These are phyloP conservation scores for Sebastes iracundus DNA, from an alignment of 2,797 vertebrate genomes.

Conservation along the genomic window DNA sequence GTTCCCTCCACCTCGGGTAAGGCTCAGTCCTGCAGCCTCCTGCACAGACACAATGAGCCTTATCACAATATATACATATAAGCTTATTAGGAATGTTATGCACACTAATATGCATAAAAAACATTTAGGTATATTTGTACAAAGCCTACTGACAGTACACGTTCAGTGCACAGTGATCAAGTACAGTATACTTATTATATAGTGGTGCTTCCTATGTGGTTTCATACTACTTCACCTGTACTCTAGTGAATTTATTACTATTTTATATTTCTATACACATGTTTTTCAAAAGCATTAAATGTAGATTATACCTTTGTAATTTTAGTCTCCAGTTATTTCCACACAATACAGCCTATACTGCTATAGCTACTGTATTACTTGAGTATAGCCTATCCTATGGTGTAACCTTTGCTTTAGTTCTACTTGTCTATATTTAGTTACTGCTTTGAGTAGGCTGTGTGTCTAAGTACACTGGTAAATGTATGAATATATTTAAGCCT, in stretches of 20 bases:
- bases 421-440: background rate
- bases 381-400: background rate
- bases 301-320: background rate
- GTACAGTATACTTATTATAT: no score
- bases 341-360: background rate
- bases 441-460: background rate
- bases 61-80: background rate
- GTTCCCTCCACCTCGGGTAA: constrained; percentile 84
- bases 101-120: background rate
- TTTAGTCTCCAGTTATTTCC: no score
- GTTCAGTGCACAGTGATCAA: background rate
- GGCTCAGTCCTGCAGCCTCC: constrained; percentile 71
- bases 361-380: no score
- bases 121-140: background rate
- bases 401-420: background rate
- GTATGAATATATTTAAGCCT: background rate
- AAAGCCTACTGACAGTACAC: background rate
- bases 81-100: background rate
- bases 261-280: background rate
- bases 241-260: background rate
- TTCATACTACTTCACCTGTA: background rate
- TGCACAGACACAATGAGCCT: constrained; percentile 50
- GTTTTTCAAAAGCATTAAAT: background rate
- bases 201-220: background rate
- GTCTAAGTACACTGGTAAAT: background rate